These are phyloP conservation scores for Erinaceus europaeus DNA, from an alignment of 2,113 vertebrate genomes.

Conservation along the genomic window DNA sequence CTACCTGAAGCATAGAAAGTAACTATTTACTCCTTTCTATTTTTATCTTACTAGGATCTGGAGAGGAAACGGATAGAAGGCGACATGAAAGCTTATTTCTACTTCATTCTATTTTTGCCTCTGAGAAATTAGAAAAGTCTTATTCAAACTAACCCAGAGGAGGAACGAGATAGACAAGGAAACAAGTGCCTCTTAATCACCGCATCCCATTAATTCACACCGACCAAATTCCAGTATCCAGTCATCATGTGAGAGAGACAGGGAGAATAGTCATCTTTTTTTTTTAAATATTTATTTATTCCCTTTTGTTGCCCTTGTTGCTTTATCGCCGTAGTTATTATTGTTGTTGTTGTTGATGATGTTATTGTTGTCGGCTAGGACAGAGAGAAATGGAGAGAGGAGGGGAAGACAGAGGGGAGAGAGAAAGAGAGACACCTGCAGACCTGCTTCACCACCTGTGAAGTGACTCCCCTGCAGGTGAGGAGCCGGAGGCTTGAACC, in stretches of 20 bases:
- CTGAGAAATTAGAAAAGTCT: conserved; percentile 5
- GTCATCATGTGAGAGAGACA: background rate
- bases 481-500: no score
- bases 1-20: background rate
- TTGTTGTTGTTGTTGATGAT: no score
- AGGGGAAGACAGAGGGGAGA: no score
- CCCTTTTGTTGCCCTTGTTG: no score
- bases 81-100: background rate
- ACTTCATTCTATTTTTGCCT: background rate
- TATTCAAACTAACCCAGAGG: background rate
- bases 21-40: background rate
- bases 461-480: no score
- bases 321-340: no score
- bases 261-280: no score
- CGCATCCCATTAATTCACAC: background rate
- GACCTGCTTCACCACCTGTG: no score
- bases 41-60: background rate
- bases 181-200: background rate
- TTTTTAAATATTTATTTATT: no score
- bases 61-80: background rate
- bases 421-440: no score
- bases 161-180: background rate
- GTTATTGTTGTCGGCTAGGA: no score
- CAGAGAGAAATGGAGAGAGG: no score
- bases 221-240: background rate